phyloP scores from a whole-genome alignment of 2,113 vertebrate species.

The Oplegnathus fasciatus region DNA sequence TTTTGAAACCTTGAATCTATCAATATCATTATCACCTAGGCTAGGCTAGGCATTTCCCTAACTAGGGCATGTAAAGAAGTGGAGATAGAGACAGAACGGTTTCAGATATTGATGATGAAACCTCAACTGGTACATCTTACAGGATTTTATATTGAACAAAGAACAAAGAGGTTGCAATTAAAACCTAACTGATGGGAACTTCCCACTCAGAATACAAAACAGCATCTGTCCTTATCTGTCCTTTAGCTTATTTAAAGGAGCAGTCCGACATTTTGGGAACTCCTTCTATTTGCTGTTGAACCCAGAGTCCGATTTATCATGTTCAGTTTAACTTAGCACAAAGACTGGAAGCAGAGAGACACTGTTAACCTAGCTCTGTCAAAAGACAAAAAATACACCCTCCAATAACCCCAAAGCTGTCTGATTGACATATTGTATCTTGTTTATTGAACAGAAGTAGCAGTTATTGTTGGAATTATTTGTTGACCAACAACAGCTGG shows the following conservation, averaged over 20 bases:
- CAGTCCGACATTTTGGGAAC: no score
- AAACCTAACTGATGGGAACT: no score
- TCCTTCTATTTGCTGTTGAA: no score
- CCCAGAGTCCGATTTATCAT: no score
- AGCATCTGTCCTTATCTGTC: no score
- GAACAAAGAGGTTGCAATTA: no score
- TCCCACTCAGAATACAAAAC: no score
- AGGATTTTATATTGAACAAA: no score
- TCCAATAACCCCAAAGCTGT: neutral
- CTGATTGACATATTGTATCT: neutral
- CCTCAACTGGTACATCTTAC: neutral
- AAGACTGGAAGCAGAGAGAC: neutral
- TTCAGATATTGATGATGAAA: neutral
- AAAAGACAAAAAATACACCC: no score
- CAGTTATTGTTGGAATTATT: neutral
- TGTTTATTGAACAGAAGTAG: neutral
- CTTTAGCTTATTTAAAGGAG: no score
- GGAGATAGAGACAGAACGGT: neutral
- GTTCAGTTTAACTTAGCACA: conserved; percentile 3
- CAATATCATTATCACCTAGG: neutral
- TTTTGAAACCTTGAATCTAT: no score
- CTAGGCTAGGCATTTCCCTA: neutral
- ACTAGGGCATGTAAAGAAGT: neutral
- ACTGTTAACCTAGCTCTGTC: neutral
- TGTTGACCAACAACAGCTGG: neutral